These are phyloP conservation scores for Pinna nobilis DNA, from an alignment of 1,140 invertebrate genomes.

Conservation along the genomic window DNA sequence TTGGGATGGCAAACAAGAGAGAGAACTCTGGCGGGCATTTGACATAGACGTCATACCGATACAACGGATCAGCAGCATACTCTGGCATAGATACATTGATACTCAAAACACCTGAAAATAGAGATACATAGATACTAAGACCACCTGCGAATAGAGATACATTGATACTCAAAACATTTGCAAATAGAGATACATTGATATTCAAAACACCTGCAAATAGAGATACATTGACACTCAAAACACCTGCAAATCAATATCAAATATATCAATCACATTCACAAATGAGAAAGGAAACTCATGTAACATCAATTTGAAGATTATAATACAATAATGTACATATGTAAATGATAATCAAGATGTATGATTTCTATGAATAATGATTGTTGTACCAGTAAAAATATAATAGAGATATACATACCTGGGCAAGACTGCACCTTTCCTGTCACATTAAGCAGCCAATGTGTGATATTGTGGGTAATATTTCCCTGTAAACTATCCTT, in stretches of 20 bases:
- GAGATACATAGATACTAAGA: no score
- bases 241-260: slow-evolving; percentile 50
- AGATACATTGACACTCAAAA: slow-evolving; percentile 53
- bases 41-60: slow-evolving; percentile 52
- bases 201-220: no score
- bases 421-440: slow-evolving; percentile 53
- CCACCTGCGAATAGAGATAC: no score
- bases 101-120: slow-evolving; percentile 49
- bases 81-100: slow-evolving; percentile 53
- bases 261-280: no score
- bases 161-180: slow-evolving; percentile 55
- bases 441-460: slow-evolving; percentile 51
- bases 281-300: no score
- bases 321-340: no score
- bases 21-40: slow-evolving; percentile 56
- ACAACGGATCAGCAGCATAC: slow-evolving; percentile 48
- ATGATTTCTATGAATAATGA: no score
- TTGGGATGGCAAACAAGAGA: slow-evolving; percentile 54
- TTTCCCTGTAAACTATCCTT: slow-evolving; percentile 45
- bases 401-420: slow-evolving; percentile 40
- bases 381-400: no score
- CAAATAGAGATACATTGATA: no score
- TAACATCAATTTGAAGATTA: no score
- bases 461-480: slow-evolving; percentile 51
- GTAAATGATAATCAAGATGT: no score